Percentiles rank a stretch among this genome's conserved stretches.
Conservation (phyloP, 2,797 vertebrate genomes). For the Borostomias antarcticus region DNA sequence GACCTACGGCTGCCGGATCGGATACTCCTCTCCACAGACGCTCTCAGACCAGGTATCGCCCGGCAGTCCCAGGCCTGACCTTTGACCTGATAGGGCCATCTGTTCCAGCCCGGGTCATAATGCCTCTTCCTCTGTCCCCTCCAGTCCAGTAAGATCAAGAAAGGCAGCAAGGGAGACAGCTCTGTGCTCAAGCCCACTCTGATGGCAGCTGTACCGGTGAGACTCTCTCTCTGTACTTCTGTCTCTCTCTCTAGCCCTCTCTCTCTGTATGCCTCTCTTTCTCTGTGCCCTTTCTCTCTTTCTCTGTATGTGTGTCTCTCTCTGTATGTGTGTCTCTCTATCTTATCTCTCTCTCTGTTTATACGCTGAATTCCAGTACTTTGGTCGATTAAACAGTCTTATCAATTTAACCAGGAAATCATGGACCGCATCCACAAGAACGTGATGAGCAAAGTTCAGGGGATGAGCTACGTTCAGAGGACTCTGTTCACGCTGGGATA, state of each 20-base stretch:
- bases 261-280: not conserved
- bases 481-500: slow-evolving; percentile 95
- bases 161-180: slow-evolving; percentile 94
- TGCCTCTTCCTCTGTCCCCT: slow-evolving; percentile 24
- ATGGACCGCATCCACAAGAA: slow-evolving; percentile 99
- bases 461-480: slow-evolving; percentile 93
- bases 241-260: not conserved
- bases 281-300: not conserved
- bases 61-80: not conserved
- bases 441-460: slow-evolving; percentile 98
- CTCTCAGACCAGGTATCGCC: slow-evolving; percentile 92
- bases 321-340: not conserved
- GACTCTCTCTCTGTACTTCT: slow-evolving; percentile 23
- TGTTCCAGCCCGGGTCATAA: not conserved
- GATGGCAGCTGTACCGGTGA: slow-evolving; percentile 96
- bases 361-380: not conserved
- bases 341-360: not conserved
- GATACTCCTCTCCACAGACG: slow-evolving; percentile 96
- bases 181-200: slow-evolving; percentile 89
- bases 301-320: not conserved
- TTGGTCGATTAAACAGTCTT: not conserved
- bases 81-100: not conserved
- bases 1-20: slow-evolving; percentile 94
- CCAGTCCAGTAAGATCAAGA: slow-evolving; percentile 98
- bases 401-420: slow-evolving; percentile 84